These are phyloP conservation scores for Chloroceryle amazona DNA, from an alignment of 2,797 vertebrate genomes.

Conservation along the genomic window DNA sequence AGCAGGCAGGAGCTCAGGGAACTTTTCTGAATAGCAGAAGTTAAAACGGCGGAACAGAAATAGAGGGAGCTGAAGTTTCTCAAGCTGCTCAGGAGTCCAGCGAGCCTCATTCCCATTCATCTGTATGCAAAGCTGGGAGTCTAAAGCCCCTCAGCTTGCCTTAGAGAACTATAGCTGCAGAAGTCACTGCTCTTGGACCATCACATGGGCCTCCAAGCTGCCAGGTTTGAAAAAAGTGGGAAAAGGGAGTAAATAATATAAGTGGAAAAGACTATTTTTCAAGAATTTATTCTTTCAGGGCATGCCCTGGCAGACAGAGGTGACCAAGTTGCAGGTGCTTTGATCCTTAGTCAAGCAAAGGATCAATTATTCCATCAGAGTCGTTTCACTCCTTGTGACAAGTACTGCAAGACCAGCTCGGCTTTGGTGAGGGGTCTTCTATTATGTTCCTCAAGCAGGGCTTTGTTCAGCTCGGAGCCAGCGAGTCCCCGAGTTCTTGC, in stretches of 20 bases:
- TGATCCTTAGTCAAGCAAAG: background rate
- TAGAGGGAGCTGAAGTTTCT: background rate
- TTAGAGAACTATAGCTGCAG: fast-evolving
- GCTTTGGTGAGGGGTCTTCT: background rate
- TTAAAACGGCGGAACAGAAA: background rate
- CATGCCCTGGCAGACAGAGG: background rate
- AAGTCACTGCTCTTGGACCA: background rate
- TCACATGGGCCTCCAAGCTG: background rate
- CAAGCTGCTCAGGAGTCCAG: background rate
- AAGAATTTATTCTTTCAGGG: background rate
- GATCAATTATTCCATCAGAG: background rate
- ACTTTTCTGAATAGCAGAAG: background rate
- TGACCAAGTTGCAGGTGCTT: background rate
- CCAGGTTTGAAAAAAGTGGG: background rate
- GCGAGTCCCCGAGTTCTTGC: background rate
- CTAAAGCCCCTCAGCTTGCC: background rate
- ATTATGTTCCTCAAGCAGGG: background rate
- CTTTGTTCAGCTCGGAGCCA: background rate
- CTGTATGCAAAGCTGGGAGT: background rate
- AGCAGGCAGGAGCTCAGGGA: background rate
- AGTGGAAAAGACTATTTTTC: background rate
- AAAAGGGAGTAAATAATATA: background rate
- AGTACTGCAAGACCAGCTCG: background rate
- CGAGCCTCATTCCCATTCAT: background rate
- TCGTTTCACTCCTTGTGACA: background rate